These are phyloP conservation scores for Berghia stephanieae DNA, from an alignment of 1,140 invertebrate species.

Conservation along the genomic window DNA sequence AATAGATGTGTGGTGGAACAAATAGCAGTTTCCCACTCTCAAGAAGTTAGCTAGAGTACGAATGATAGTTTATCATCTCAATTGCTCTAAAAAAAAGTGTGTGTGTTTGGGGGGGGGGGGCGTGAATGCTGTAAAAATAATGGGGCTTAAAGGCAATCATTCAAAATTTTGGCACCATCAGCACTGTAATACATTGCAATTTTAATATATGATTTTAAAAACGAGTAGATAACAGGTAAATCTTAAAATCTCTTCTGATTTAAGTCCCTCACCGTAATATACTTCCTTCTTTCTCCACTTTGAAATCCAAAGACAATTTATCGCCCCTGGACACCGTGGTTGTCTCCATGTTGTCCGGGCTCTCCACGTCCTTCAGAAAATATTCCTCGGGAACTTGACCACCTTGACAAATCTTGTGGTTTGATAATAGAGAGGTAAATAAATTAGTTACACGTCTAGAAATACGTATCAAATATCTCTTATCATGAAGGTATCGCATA, in stretches of 20 bases:
- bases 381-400: constrained; percentile 83
- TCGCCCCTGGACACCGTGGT: constrained; percentile 53
- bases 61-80: too few species aligned
- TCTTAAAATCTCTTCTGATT: too few species aligned
- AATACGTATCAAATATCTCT: neutral
- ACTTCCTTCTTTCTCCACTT: constrained; percentile 48
- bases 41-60: too few species aligned
- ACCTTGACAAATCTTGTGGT: constrained; percentile 75
- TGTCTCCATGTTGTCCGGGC: constrained; percentile 47
- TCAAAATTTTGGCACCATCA: too few species aligned
- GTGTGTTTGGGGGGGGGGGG: too few species aligned
- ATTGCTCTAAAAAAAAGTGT: too few species aligned
- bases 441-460: neutral
- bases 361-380: constrained; percentile 68
- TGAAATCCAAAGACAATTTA: constrained; percentile 49
- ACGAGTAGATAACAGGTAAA: neutral
- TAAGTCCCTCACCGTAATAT: too few species aligned
- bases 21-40: too few species aligned
- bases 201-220: neutral
- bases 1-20: too few species aligned
- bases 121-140: too few species aligned
- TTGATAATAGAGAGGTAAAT: neutral
- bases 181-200: neutral
- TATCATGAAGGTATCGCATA: neutral
- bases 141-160: too few species aligned